These are phyloP conservation scores for Tangara arthus DNA, from an alignment of 2,797 vertebrate species.

Conservation along the genomic window DNA sequence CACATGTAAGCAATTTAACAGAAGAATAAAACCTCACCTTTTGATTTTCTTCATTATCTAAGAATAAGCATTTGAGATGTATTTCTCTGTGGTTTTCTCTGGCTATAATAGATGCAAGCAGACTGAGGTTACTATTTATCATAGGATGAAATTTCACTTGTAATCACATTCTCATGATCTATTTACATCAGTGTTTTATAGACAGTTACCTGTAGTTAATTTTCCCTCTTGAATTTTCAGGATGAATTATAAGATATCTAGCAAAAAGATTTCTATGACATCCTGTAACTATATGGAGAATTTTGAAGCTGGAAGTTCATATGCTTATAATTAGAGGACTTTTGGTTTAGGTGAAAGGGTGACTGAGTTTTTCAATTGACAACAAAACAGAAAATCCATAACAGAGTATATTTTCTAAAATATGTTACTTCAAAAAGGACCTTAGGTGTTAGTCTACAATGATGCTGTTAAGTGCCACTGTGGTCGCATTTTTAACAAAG, in stretches of 20 bases:
- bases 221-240: slow-evolving; percentile 67
- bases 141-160: neutral
- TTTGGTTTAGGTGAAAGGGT: slow-evolving; percentile 6
- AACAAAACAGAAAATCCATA: slow-evolving; percentile 20
- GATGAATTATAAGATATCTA: slow-evolving; percentile 55
- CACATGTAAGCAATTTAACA: neutral
- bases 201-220: slow-evolving; percentile 59
- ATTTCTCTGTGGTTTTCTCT: neutral
- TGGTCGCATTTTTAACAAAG: neutral
- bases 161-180: slow-evolving; percentile 22
- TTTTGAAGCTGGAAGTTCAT: slow-evolving; percentile 48
- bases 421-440: neutral
- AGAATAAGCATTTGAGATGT: neutral
- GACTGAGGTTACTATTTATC: neutral
- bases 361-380: neutral
- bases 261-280: slow-evolving; percentile 50
- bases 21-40: rapidly evolving
- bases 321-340: slow-evolving; percentile 52
- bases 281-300: slow-evolving; percentile 62
- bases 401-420: slow-evolving; percentile 17
- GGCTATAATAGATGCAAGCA: neutral
- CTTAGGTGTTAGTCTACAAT: neutral
- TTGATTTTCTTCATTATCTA: neutral
- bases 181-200: slow-evolving; percentile 63
- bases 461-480: slow-evolving; percentile 46